Evolutionary conservation across 2,113 vertebrate species (phyloP), one percentile per base, ranked within the genome.

Genomic region (Nothoprocta pentlandii): DNA sequence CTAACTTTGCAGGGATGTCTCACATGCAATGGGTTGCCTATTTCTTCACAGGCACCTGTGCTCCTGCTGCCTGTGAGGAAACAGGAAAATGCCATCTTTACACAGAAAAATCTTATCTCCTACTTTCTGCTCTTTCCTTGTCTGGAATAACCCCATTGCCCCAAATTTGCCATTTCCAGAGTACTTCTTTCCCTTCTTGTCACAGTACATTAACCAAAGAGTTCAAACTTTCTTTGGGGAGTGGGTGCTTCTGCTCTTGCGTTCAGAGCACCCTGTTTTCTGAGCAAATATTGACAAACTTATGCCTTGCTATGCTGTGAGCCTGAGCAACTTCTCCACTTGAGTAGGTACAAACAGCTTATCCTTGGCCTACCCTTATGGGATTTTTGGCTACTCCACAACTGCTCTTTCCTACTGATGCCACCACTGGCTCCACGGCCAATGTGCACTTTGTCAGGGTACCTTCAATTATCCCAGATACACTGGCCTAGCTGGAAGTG

Each of bases 21-120:
- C 42, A n/a, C 76, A 92, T 86, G 80, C 74, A 73, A 67, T 81
- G 90, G 92, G 83, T 74, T 95, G 92, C 83, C 87, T 92, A 36
- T 92, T 94, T 86, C 93, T 93, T 92, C 62, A 88, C 86, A 90
- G 92, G 69, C 70, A 86, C 62, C 83, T 73, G 12, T 94, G 53
- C 58, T 92, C 74, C 64, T 74, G 84, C 85, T 80, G 81, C 89
- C 89, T 82, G 75, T 85, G 90, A 92, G 90, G 85, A 87, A 90
- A 86, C 68, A 89, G 77, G 42, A 76, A 80, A 91, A 93, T 62
- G 47, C 12, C 4, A 21, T 80, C 86, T 95, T 95, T 77, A 85
- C 76, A 6, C 21, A 62, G 46, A 95, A 94, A 58, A 91, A 78
- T 89, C 88, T 94, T 74, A 71, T 28, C 41, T 81, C 26, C 26